Evolutionary conservation across 2,888 invertebrate genomes (phyloP), one percentile per base, ranked within the genome.

Genomic region (Plemyria rubiginata): DNA sequence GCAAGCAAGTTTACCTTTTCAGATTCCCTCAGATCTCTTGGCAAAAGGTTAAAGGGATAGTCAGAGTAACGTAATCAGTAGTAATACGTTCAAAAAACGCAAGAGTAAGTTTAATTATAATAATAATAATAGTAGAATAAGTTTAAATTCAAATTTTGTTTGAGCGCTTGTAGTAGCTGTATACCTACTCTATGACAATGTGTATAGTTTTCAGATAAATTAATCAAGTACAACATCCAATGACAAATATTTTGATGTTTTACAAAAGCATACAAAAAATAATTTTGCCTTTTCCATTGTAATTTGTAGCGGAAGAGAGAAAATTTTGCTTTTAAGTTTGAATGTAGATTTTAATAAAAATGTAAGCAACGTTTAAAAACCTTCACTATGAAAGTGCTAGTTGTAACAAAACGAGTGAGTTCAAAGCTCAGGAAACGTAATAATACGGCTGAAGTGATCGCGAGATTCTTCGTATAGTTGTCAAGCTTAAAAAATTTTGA

Each of bases 401-500:
- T 68, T 72, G 73, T 72, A 73, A 75, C 72, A 74, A 77, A 71
- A 70, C 65, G 68, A 70, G 70, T 68, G 70, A 72, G 68, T 67
- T 72, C 62, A 67, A 69, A 72, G 68, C 68, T 73, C 62, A 67
- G 58, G 28, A 68, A 78, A 74, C 74, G 80, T 73, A 78, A 81
- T 67, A 70, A 70, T 67, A 32, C 7, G 61, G 62, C 62, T 66
- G 58, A 77, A 80, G 80, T 73, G 74, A 76, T 70, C 74, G 75
- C 70, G 68, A 68, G 74, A 79, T 80, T 80, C 77, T 76, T 81
- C 79, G 79, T 76, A 77, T 76, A 73, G 68, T 75, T 72, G 72
- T 68, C 73, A 71, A 76, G 78, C 78, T 82, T 81, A 80, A 77
- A 77, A 80, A 80, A 81, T 80, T 75, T 79, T 72, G 72, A 67